These are phyloP conservation scores for Nezara viridula DNA, from an alignment of 2,888 invertebrate species.

Conservation along the genomic window DNA sequence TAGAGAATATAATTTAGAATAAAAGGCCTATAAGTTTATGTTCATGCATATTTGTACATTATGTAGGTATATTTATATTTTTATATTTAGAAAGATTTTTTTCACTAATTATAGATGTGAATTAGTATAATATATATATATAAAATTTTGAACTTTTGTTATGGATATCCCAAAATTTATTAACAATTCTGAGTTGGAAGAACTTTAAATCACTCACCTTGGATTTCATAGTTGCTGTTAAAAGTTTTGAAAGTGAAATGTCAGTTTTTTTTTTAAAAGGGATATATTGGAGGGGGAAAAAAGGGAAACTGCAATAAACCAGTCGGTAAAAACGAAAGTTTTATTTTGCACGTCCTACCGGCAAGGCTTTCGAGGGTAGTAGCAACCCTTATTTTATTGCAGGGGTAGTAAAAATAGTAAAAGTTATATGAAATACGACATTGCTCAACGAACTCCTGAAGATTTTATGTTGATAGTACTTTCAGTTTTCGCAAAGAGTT, in stretches of 20 bases:
- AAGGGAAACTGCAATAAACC: slow-evolving; percentile 12
- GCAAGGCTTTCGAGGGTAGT: not conserved
- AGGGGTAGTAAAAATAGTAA: not conserved
- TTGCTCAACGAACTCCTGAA: not conserved
- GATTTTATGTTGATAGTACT: not conserved
- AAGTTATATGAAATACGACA: not conserved
- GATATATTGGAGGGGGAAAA: not conserved
- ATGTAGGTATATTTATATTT: too few species aligned
- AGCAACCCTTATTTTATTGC: slow-evolving; percentile 1
- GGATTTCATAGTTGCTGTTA: not conserved
- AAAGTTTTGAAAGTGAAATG: slow-evolving; percentile 13
- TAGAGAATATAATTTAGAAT: too few species aligned
- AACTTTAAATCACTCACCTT: not conserved
- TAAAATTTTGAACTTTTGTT: too few species aligned
- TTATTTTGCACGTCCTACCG: not conserved
- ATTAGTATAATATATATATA: too few species aligned
- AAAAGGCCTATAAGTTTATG: too few species aligned
- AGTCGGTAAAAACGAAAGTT: not conserved
- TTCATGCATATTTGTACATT: too few species aligned
- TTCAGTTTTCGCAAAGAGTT: slow-evolving; percentile 11
- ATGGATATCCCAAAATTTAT: too few species aligned
- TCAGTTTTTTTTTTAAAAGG: not conserved
- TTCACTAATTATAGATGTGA: too few species aligned
- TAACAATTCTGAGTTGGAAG: not conserved
- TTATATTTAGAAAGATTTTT: too few species aligned